Base-by-base conservation (phyloP, 35 echinoderm and acorn worm genomes). In the Heliocidaris tuberculata region DNA sequence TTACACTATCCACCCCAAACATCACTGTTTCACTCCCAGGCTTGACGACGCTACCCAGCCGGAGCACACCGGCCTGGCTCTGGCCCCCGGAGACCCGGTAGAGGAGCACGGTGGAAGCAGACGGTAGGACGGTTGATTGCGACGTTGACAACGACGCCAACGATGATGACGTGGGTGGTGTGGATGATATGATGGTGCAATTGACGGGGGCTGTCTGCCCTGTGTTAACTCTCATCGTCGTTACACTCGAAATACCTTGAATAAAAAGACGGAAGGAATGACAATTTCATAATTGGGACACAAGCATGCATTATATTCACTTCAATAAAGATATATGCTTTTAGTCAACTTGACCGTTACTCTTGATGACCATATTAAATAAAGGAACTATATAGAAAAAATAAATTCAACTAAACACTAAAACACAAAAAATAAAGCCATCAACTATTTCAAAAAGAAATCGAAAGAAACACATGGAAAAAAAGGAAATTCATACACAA, bases 161-260 rank as follows among this genome's bases (percentile, higher is more conserved):
- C 2, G 65, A 1, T 21, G 65, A 78, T n/a, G 21, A 78, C 7
- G 65, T 27, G 65, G 17, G 21, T 78, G 65, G 27, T 19, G 6
- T 78, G 19, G 65, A 78, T 24, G 91, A 49, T 30, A 16, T 50
- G 13, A 93, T 31, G 29, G 91, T 93, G 91, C 91, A 93, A 31
- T 93, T 93, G 27, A 93, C 50, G 17, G 27, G 6, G 19, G 91
- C 91, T 13, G 49, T 93, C 50, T 93, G 91, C 30, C 91, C 91
- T 5, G 47, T 48, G 48, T 93, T 93, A 6, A 93, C 91, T 59
- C n/a, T 49, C 0, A 2, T 93, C 13, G 91, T 93, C 2, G 91
- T 93, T 16, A 93, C n/a, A 29, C 91, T 93, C 29, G 50, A 30
- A 12, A 93, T 93, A 89, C 87, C 87, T 89, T n/a, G 65, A n/a